Evolutionary conservation across 1,140 invertebrate genomes (phyloP), one percentile per base, ranked within the genome.

Genomic region (Dendroctonus ponderosae): DNA sequence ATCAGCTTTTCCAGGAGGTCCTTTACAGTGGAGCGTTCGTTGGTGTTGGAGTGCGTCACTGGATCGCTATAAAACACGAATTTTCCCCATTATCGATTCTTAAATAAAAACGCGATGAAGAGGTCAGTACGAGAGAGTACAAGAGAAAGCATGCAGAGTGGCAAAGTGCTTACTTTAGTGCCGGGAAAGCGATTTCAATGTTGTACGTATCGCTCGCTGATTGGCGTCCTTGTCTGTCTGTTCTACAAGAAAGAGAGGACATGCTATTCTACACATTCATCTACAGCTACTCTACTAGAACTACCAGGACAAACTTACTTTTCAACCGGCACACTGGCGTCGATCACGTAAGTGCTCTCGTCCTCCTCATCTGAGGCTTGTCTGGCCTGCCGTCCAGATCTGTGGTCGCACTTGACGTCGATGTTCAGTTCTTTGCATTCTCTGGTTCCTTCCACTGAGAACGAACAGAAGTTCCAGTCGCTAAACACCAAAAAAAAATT

Each of bases 391-490:
- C 87, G 82, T 46, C 85, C 85, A 7, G 81, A 79, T 37, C 87
- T 86, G 72, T 92, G 91, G 74, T 93, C 91, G 73, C 94, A 96
- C 78, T 93, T 93, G 0, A 96, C 91, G 71, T 93, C 90, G 70
- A 96, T 94, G 57, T 91, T 86, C 43, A 96, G 80, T 75, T 94
- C 91, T 78, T 92, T 93, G 77, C 93, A 96, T 75, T 93, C 91
- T 26, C 89, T 82, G 14, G 82, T 83, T 85, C 89, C 89, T 82
- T 93, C 89, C n/a, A 89, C 84, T 70, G 89, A 89, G 72, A 92
- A 93, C 0, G 92, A 92, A 76, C 93, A 96, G 86, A 96, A 92
- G 80, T 93, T 94, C 94, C 93, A 96, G 70, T 94, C 91, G 71
- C 92, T 85, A 14, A 26, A 26, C 5, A 56, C 46, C n/a, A 15